These are phyloP conservation scores for Gastracanthus pulcherrimus DNA, from an alignment of 2,888 invertebrate genomes.

Conservation along the genomic window DNA sequence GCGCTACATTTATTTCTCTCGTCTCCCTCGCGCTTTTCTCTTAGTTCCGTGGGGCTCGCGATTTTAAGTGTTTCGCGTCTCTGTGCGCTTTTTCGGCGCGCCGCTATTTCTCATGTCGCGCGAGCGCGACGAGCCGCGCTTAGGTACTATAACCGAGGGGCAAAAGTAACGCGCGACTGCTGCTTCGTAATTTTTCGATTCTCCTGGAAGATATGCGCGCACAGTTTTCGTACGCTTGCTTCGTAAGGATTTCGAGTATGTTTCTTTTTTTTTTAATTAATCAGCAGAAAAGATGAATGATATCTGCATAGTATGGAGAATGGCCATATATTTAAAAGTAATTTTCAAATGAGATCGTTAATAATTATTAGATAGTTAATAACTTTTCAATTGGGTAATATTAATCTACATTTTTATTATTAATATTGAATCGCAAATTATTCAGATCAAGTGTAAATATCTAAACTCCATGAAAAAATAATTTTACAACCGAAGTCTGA, in stretches of 20 bases:
- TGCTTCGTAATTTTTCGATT: constrained; percentile 26
- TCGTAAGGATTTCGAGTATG: no score
- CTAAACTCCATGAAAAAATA: no score
- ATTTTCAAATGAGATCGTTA: no score
- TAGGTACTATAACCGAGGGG: neutral
- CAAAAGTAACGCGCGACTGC: constrained; percentile 10
- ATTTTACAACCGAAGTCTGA: no score
- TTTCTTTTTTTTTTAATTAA: constrained; percentile 8
- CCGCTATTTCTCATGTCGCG: constrained; percentile 33
- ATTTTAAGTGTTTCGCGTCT: constrained; percentile 2
- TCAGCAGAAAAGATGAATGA: neutral
- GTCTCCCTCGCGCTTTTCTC: constrained; percentile 20
- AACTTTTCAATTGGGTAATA: no score
- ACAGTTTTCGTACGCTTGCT: no score
- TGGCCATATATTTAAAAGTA: no score
- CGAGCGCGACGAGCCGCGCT: neutral
- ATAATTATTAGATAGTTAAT: no score
- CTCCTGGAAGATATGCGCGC: neutral
- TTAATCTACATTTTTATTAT: no score
- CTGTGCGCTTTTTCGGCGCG: constrained; percentile 33
- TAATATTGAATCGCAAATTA: no score
- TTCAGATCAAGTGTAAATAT: no score
- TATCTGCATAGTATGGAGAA: no score
- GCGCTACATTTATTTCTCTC: constrained; percentile 55
- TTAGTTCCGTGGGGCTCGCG: constrained; percentile 15